Conservation (phyloP, 2,888 invertebrate genomes). For the Seira ritae region DNA sequence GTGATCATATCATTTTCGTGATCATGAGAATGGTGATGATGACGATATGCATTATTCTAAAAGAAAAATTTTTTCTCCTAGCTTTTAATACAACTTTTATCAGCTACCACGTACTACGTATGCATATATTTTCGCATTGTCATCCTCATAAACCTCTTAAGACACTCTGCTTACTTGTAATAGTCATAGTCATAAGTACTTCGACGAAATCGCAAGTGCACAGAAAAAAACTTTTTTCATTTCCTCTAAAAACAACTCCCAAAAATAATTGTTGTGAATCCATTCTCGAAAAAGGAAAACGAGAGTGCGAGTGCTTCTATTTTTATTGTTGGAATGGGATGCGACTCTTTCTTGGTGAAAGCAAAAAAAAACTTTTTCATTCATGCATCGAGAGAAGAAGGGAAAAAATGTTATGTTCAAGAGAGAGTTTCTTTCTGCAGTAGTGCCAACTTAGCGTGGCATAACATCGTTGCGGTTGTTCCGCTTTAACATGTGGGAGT, state of each 20-base stretch:
- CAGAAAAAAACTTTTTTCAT: constrained; percentile 45
- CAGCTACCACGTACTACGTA: not conserved
- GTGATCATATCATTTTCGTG: constrained; percentile 11
- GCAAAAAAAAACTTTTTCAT: constrained; percentile 46
- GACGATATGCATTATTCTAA: not conserved
- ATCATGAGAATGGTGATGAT: constrained; percentile 2
- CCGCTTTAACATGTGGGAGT: not conserved
- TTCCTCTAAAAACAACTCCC: constrained; percentile 47
- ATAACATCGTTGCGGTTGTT: constrained; percentile 1
- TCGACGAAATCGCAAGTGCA: constrained; percentile 20
- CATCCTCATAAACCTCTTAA: constrained; percentile 5
- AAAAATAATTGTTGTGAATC: constrained; percentile 39
- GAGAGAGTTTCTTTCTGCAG: constrained; percentile 3
- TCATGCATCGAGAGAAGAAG: constrained; percentile 4
- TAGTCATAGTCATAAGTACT: no score
- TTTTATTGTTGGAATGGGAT: constrained; percentile 22
- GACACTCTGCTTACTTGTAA: not conserved
- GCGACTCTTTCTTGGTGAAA: constrained; percentile 45
- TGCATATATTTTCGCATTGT: constrained; percentile 7
- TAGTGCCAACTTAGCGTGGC: constrained; percentile 6
- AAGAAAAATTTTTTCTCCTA: not conserved
- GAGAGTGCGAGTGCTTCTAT: constrained; percentile 22
- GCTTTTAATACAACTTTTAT: not conserved
- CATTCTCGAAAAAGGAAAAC: constrained; percentile 10
- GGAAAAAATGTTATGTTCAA: not conserved